Evolutionary conservation across 2,113 vertebrate genomes (phyloP), one percentile per base, ranked within the genome.

Genomic region (Muscicapa adusta): DNA sequence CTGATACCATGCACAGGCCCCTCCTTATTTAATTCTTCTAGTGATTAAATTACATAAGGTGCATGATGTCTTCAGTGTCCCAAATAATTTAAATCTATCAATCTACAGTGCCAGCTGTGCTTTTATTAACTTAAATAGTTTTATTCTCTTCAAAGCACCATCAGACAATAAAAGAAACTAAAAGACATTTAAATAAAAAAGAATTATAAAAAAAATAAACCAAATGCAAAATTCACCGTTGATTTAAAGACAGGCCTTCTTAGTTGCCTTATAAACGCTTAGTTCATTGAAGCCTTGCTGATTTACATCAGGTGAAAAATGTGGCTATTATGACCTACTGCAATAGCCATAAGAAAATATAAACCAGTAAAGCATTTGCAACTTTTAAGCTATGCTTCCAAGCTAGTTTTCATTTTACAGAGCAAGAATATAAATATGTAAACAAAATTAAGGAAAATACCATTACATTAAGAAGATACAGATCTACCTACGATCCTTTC

Each of bases 1-100:
- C 97, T 97, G 97, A 98, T 97, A 98, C 83, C 72, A 42, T 83
- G 96, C 82, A 94, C 85, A 72, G 94, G 96, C 92, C 91, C 93
- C 93, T 97, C 97, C 97, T 97, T 96, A 77, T 93, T 96, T 95
- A 93, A 94, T 96, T 96, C 91, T 94, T 91, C 91, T 94, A 26
- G 91, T 48, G 79, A 97, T 94, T 91, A 70, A 94, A 93, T 94
- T 89, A 95, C 90, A 93, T 93, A 95, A 97, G 89, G 89, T 89
- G 54, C 75, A 96, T 33, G 66, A 48, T 96, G 80, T 38, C 60
- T 86, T 88, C 83, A 91, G 81, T 56, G 40, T 93, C 86, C 95
- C 61, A 87, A 75, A 90, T 75, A 9, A 42, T 72, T 94, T 94
- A 89, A 95, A 94, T 78, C 58, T 75, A 71, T 33, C 56, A 83